phyloP scores from a whole-genome alignment of 2,888 invertebrate species.

The Argyra leucocephala region DNA sequence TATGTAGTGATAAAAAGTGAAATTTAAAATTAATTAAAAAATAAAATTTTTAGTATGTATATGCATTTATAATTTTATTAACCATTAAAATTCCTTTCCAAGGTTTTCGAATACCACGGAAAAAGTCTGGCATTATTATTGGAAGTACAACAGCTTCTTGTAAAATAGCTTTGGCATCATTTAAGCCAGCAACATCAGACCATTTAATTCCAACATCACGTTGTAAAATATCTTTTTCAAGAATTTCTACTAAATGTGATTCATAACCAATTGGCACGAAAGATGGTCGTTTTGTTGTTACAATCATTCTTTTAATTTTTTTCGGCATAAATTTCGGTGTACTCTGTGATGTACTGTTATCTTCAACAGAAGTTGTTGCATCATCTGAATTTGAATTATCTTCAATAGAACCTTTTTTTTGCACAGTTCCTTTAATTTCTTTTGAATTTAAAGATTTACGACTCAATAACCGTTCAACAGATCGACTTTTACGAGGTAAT shows the following conservation, averaged over 20 bases:
- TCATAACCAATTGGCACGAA: constrained; percentile 66
- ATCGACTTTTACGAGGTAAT: constrained; percentile 41
- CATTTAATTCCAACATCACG: constrained; percentile 74
- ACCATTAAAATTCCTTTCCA: constrained; percentile 51
- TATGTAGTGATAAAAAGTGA: neutral
- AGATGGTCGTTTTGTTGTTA: constrained; percentile 37
- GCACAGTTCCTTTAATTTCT: constrained; percentile 27
- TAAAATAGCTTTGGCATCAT: constrained; percentile 63
- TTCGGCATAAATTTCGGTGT: constrained; percentile 39
- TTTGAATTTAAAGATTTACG: constrained; percentile 39
- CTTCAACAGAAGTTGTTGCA: constrained; percentile 42
- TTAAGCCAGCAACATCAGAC: constrained; percentile 65
- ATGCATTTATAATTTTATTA: constrained; percentile 39
- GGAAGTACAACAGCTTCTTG: constrained; percentile 84
- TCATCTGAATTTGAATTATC: constrained; percentile 45
- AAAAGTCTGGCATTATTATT: constrained; percentile 78
- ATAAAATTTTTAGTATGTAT: neutral
- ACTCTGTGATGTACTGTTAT: constrained; percentile 37
- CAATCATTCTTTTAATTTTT: constrained; percentile 27
- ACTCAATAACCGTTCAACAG: constrained; percentile 41
- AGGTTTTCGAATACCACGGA: constrained; percentile 73
- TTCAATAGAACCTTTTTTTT: constrained; percentile 43
- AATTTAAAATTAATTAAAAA: neutral
- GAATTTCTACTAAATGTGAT: constrained; percentile 64
- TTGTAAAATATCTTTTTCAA: constrained; percentile 77